Evolutionary conservation across 2,797 vertebrate species (phyloP), one percentile per base, ranked within the genome.

Genomic region (Dendrocincla fuliginosa): DNA sequence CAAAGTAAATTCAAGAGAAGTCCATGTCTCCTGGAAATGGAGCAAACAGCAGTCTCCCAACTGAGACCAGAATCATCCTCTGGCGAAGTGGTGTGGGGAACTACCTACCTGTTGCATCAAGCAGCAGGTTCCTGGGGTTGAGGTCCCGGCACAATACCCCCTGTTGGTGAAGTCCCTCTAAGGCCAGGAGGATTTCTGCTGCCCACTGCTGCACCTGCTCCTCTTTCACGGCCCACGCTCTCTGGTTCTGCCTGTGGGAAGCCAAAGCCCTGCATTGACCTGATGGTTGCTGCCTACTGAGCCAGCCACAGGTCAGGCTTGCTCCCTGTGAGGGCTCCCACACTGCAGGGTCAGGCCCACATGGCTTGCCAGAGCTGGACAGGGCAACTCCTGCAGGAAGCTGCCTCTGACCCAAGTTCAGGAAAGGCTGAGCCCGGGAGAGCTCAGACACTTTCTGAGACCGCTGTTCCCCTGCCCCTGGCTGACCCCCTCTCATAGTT

Each of bases 151-250:
- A 99, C 81, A 99, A 73, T 44, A 99, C 97, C 37, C 99, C 99
- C 95, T 99, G 99, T 92, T 99, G 98, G 64, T 99, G 99, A 87
- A 99, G 98, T 41, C 98, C 99, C 90, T 99, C 99, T 85, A 99
- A 96, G 12, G 99, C 99, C 97, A 99, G 90, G 60, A 99, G 97
- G 46, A 98, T 98, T 98, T 99, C 99, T 1, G 99, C 99, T 14
- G 98, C 99, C 99, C 99, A 99, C 30, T 98, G 97, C 44, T 97
- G 98, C 85, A 98, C 98, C 94, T 99, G 98, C 20, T 98, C 97
- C 84, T 99, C 99, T 2, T 98, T 97, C 93, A 99, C 98, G 16
- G 98, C 98, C 98, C 98, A 98, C 7, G 93, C 79, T 11, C 81
- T 89, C 33, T 0, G 7, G 17, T 14, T 11, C 0, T 74, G 94